Evolutionary conservation across 2,888 invertebrate genomes (phyloP).

Genomic region (Caenorhabditis doughertyi): DNA sequence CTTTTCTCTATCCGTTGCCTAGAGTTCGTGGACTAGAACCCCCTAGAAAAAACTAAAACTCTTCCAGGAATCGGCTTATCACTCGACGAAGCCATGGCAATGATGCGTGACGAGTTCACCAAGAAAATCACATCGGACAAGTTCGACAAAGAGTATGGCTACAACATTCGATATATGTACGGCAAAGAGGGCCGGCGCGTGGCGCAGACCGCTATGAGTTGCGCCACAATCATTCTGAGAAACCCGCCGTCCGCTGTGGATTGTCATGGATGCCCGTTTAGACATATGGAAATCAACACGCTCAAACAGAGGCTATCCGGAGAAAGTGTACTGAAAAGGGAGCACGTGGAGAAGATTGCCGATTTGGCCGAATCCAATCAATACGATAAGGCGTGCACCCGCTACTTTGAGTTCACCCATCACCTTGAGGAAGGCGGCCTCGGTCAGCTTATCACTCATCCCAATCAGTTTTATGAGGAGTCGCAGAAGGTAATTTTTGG

Average conservation of each 20-base stretch:
- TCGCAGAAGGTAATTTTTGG: constrained; percentile 70
- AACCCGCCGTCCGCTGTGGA: constrained; percentile 88
- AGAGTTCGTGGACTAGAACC: too few species aligned
- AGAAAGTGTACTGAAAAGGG: constrained; percentile 65
- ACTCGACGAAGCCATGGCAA: constrained; percentile 91
- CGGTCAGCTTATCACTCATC: constrained; percentile 80
- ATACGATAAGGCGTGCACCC: constrained; percentile 81
- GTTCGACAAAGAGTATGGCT: constrained; percentile 95
- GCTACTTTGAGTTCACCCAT: constrained; percentile 79
- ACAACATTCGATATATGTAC: constrained; percentile 93
- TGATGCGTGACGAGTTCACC: constrained; percentile 94
- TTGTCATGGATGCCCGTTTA: constrained; percentile 95
- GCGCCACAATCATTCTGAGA: constrained; percentile 90
- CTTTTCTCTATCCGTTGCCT: too few species aligned
- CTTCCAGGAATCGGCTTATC: constrained; percentile 93
- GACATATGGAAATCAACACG: constrained; percentile 88
- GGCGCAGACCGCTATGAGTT: constrained; percentile 87
- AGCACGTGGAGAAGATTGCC: constrained; percentile 72
- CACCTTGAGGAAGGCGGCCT: constrained; percentile 76
- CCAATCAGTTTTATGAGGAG: constrained; percentile 81
- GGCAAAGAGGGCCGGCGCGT: constrained; percentile 92
- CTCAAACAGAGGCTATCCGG: constrained; percentile 84
- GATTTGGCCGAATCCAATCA: constrained; percentile 61
- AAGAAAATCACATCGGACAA: constrained; percentile 88
- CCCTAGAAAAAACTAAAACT: too few species aligned